Evolutionary conservation across 2,113 vertebrate species (phyloP).

Genomic region (Oreochromis niloticus): DNA sequence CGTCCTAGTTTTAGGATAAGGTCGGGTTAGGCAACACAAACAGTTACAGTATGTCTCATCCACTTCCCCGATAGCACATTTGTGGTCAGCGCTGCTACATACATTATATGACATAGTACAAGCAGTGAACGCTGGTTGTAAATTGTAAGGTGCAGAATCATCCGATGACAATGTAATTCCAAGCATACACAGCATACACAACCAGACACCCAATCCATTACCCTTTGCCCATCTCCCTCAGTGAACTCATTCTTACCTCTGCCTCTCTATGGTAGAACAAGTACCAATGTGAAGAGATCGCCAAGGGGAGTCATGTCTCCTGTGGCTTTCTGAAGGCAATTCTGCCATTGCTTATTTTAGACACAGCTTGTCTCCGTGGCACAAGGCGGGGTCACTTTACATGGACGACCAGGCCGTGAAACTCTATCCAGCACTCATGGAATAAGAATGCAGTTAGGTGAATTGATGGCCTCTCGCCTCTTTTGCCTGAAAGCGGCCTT

Average conservation of each 20-base stretch:
- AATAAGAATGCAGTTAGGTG: conserved; percentile 59
- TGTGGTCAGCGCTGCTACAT: not conserved
- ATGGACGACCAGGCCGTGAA: conserved; percentile 46
- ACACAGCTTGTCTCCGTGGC: conserved; percentile 25
- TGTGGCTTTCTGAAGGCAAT: conserved; percentile 50
- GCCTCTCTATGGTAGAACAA: conserved; percentile 25
- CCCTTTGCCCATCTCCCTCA: not conserved
- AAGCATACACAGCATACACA: not conserved
- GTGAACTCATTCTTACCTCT: conserved; percentile 28
- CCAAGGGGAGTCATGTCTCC: conserved; percentile 46
- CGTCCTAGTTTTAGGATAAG: not conserved
- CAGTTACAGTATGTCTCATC: not conserved
- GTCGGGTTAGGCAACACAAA: not conserved
- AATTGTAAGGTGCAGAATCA: not conserved
- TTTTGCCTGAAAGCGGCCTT: conserved; percentile 49
- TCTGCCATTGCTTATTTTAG: conserved; percentile 61
- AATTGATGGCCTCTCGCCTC: conserved; percentile 28
- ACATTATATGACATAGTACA: not conserved
- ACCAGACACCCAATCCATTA: conserved; percentile 22
- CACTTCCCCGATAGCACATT: not conserved
- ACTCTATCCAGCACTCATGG: conserved; percentile 50
- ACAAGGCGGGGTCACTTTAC: conserved; percentile 54
- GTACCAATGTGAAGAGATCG: conserved; percentile 48
- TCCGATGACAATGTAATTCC: not conserved
- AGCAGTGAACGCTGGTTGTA: not conserved